Evolutionary conservation across 2,797 vertebrate species (phyloP).

Genomic region (Melanogrammus aeglefinus): DNA sequence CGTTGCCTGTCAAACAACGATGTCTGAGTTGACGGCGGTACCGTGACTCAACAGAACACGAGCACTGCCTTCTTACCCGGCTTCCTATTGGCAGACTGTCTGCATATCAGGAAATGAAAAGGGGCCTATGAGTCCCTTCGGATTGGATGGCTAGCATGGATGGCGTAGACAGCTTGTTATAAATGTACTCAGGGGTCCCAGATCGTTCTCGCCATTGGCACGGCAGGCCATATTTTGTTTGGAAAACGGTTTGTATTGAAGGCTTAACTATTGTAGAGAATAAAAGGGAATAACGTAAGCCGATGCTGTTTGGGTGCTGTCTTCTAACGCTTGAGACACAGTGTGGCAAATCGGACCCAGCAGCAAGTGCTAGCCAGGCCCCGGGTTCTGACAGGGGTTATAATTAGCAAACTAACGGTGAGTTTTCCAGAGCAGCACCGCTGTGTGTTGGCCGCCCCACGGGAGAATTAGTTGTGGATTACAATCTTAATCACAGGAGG

Average conservation of each 20-base stretch:
- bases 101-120: slow-evolving; percentile 17
- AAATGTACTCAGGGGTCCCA: neutral
- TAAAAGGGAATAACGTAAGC: neutral
- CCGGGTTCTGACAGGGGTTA: neutral
- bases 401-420: neutral
- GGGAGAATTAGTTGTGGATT: slow-evolving; percentile 55
- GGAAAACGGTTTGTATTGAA: neutral
- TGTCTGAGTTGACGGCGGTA: neutral
- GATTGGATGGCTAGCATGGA: neutral
- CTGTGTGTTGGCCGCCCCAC: neutral
- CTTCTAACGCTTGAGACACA: neutral
- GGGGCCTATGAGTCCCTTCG: neutral
- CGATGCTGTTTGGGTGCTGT: neutral
- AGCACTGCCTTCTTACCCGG: neutral
- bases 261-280: neutral
- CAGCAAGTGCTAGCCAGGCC: neutral
- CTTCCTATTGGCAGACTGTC: neutral
- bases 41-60: neutral
- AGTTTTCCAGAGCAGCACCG: neutral
- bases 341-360: neutral
- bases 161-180: neutral
- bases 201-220: neutral
- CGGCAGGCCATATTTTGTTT: neutral
- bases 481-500: slow-evolving; percentile 54
- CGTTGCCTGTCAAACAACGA: neutral